Base-by-base conservation (phyloP, 2,888 invertebrate species). In the Tinea pellionella region DNA sequence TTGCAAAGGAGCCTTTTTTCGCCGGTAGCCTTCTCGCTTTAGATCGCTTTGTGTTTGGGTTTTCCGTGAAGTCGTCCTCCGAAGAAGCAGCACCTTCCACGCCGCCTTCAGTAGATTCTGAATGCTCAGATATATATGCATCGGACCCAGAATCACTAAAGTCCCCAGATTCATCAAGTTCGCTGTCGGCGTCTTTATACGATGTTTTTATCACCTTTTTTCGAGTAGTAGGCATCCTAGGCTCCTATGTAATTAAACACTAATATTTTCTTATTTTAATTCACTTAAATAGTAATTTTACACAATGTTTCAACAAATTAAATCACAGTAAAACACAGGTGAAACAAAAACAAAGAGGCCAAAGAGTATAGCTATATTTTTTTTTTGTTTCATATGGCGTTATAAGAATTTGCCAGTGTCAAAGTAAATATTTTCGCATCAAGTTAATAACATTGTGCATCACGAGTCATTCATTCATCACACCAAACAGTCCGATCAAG, bases 91-190 rank as follows among this genome's bases (percentile, higher is more conserved):
- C 68, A 15, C 63, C 65, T 56, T 72, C 70, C 42, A 65, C 68
- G 13, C 63, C 65, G 56, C 71, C 70, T 42, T 73, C 77, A 29
- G 73, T 73, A 2, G 81, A 82, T 63, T 77, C 80, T 1, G 80
- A 74, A 53, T 69, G 71, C 43, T 77, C 78, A 58, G 83, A 74
- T 65, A 88, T 78, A 61, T 81, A 72, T 0, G 85, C 88, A 6
- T 88, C 88, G 0, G 88, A 87, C n/a, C 87, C 87, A 0, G 88
- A 88, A 70, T 88, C 88, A 65, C 83, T 85, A 61, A 83, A 88
- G 67, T 87, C 86, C 13, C 74, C 78, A 60, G 70, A 69, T 63
- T 77, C 77, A 37, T 70, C 75, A 0, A 42, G 59, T 42, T 80
- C 84, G 63, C 80, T 82, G 16, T 77, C 74, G 37, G 74, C 82